A percentile compares a stretch with the other conserved stretches of the same genome.
Evolutionary conservation across 2,888 invertebrate genomes (phyloP).

Genomic region (Acleris cristana): DNA sequence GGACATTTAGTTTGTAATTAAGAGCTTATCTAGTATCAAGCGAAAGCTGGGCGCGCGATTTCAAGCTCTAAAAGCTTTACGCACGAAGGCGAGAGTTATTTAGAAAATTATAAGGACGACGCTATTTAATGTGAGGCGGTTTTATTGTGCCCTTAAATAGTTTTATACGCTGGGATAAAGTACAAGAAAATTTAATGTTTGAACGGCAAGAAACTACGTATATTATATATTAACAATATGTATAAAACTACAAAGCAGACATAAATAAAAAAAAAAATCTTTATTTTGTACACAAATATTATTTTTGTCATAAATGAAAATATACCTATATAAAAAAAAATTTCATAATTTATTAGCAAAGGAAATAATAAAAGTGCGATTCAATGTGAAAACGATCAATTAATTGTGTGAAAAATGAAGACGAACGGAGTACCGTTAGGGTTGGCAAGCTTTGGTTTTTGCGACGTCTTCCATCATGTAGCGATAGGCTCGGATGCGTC

Average conservation of each 20-base stretch:
- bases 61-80: constrained; percentile 29
- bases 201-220: no score
- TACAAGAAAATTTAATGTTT: no score
- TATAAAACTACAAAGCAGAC: no score
- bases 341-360: no score
- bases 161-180: background rate
- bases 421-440: constrained; percentile 36
- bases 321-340: no score
- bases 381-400: constrained; percentile 14
- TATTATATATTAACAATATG: no score
- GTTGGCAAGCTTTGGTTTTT: constrained; percentile 36
- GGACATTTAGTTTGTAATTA: constrained; percentile 52
- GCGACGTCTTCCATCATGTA: constrained; percentile 40
- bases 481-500: constrained; percentile 76
- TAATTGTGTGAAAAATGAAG: constrained; percentile 22
- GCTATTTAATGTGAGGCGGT: constrained; percentile 1
- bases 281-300: no score
- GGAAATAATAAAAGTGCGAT: background rate
- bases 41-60: constrained; percentile 31
- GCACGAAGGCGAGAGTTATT: constrained; percentile 28
- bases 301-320: no score
- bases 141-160: background rate
- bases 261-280: no score
- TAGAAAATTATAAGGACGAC: constrained; percentile 18
- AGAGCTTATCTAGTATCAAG: constrained; percentile 42